phyloP scores from a whole-genome alignment of 2,113 vertebrate species.

The Pachyramphus minor region DNA sequence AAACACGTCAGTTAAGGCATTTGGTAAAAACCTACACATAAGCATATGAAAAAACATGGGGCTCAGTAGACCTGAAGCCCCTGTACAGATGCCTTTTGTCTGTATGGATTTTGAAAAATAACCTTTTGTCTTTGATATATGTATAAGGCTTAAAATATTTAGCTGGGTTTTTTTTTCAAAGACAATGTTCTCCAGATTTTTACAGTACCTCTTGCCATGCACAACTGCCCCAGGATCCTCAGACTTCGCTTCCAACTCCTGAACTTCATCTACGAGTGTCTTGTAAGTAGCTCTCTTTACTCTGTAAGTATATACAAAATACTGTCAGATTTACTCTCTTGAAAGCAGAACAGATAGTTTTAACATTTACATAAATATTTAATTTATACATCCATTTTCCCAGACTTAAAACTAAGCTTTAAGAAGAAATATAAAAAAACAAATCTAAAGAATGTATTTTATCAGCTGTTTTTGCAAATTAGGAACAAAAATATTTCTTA shows the following conservation, averaged over 20 bases:
- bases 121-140: not conserved
- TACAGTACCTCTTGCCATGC: conserved; percentile 90
- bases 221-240: conserved; percentile 95
- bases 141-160: not conserved
- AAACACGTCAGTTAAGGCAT: not conserved
- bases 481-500: not conserved
- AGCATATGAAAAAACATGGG: not conserved
- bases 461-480: not conserved
- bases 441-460: not conserved
- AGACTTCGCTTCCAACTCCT: conserved; percentile 94
- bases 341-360: not conserved
- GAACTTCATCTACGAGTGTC: conserved; percentile 96
- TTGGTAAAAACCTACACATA: not conserved
- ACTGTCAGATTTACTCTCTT: not conserved
- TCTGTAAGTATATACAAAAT: conserved; percentile 67
- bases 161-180: not conserved
- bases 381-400: not conserved
- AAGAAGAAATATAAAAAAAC: not conserved
- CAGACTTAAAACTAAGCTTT: not conserved
- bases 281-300: conserved; percentile 92
- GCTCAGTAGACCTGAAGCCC: not conserved
- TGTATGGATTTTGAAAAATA: not conserved
- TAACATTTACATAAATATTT: not conserved
- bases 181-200: not conserved
- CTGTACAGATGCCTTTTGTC: not conserved